Evolutionary conservation across 2,113 vertebrate genomes (phyloP), one percentile per base, ranked within the genome.

Genomic region (Lagenorhynchus albirostris): DNA sequence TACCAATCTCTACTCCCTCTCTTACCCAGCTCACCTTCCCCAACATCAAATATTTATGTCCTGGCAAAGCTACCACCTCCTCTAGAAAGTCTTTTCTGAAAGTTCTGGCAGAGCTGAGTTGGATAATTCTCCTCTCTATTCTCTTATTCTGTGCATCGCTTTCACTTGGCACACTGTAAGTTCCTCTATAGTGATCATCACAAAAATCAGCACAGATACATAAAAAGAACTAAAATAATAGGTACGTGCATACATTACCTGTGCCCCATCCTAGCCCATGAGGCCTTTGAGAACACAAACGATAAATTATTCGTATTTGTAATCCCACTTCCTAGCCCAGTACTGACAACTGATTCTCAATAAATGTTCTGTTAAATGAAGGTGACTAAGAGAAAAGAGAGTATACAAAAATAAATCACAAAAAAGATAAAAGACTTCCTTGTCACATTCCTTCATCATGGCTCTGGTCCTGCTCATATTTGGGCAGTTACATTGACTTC

Each of bases 331-430:
- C 29, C 13, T 76, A 95, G 44, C 8, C 83, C 63, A 79, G 33
- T 58, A 63, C 31, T 82, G 29, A 71, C 53, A 94, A 91, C 0
- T 50, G 26, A 95, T 94, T 81, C 31, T 96, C 83, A 68, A 41
- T 89, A 87, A 89, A 63, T 63, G 38, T 90, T 33, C 60, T 71
- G 31, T 83, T 93, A 96, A 79, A 79, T 85, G 17, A 91, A 95
- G 23, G 81, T 68, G 23, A 77, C 29, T 55, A 62, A 71, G 5
- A 86, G 9, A 5, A 85, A 82, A 74, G 53, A 68, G 21, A 76
- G 6, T 58, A 53, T 36, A 83, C n/a, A 82, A 91, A 93, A 93
- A 93, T 50, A 94, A 92, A 79, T 38, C 21, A 23, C 36, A 77
- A 21, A 82, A 86, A 93, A 84, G 36, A 21, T 38, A 80, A 89